Conservation (phyloP, 2,797 vertebrate genomes). For the Trematomus bernacchii region DNA sequence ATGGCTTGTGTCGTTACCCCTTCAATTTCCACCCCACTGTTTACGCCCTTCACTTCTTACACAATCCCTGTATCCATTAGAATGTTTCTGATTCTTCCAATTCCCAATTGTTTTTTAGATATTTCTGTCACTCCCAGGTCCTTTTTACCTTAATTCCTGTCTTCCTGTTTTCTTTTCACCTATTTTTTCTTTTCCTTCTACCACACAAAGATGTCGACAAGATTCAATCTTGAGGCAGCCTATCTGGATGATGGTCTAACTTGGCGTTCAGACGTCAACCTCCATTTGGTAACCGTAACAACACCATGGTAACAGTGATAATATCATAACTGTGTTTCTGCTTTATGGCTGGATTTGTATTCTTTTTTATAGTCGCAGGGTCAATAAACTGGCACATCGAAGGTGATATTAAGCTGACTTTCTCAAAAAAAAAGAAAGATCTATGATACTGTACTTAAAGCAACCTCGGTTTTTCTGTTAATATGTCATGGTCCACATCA, state of each 20-base stretch:
- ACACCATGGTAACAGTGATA: slow-evolving; percentile 24
- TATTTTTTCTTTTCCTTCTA: background rate
- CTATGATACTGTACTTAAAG: slow-evolving; percentile 5
- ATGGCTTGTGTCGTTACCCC: background rate
- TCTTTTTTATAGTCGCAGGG: background rate
- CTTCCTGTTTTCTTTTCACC: background rate
- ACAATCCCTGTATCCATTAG: background rate
- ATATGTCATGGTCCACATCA: slow-evolving; percentile 39
- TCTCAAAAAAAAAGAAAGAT: background rate
- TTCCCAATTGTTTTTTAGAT: background rate
- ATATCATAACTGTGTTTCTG: slow-evolving; percentile 8
- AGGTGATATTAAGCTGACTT: background rate
- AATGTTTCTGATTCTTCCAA: background rate
- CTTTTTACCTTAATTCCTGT: background rate
- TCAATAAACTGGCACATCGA: background rate
- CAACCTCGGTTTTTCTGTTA: slow-evolving; percentile 10
- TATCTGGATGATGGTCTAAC: background rate
- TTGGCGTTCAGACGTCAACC: background rate
- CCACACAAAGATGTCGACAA: slow-evolving; percentile 17
- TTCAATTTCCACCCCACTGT: background rate
- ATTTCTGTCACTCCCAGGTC: slow-evolving; percentile 12
- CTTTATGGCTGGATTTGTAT: slow-evolving; percentile 9
- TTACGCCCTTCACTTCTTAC: background rate
- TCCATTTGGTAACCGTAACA: slow-evolving; percentile 22
- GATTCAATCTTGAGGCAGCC: slow-evolving; percentile 31